A percentile compares a stretch with the other conserved stretches of the same genome.
These are phyloP conservation scores for Antheraea assamensis DNA, from an alignment of 2,888 invertebrate genomes.

Conservation along the genomic window DNA sequence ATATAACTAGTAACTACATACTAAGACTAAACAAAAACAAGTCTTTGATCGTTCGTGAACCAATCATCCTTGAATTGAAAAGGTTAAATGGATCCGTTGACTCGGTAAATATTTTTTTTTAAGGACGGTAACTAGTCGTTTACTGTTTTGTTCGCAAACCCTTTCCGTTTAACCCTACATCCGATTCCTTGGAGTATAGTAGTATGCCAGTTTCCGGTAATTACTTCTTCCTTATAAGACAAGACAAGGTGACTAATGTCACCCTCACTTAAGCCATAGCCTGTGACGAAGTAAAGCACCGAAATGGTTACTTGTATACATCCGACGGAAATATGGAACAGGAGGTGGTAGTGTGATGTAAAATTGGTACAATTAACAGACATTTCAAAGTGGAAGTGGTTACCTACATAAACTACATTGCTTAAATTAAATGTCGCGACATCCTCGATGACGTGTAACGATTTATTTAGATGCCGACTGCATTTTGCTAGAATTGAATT, in stretches of 20 bases:
- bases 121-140: conserved; percentile 61
- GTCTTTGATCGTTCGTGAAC: neutral
- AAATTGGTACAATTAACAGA: conserved; percentile 46
- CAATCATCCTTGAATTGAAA: conserved; percentile 17
- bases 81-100: conserved; percentile 27
- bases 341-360: conserved; percentile 47
- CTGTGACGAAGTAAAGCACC: conserved; percentile 72
- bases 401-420: conserved; percentile 31
- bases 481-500: neutral
- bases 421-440: conserved; percentile 34
- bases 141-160: conserved; percentile 63
- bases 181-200: conserved; percentile 62
- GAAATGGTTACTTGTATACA: conserved; percentile 59
- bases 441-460: conserved; percentile 27
- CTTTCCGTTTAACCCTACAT: conserved; percentile 60
- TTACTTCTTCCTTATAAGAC: conserved; percentile 73
- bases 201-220: conserved; percentile 70
- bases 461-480: conserved; percentile 24
- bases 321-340: conserved; percentile 77
- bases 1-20: neutral
- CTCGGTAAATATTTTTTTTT: conserved; percentile 64
- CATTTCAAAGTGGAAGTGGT: conserved; percentile 35
- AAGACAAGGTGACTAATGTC: conserved; percentile 58
- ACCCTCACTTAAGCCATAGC: conserved; percentile 63
- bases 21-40: conserved; percentile 8